Base-by-base conservation (phyloP, 2,888 invertebrate genomes). In the Macrophya alboannulata region DNA sequence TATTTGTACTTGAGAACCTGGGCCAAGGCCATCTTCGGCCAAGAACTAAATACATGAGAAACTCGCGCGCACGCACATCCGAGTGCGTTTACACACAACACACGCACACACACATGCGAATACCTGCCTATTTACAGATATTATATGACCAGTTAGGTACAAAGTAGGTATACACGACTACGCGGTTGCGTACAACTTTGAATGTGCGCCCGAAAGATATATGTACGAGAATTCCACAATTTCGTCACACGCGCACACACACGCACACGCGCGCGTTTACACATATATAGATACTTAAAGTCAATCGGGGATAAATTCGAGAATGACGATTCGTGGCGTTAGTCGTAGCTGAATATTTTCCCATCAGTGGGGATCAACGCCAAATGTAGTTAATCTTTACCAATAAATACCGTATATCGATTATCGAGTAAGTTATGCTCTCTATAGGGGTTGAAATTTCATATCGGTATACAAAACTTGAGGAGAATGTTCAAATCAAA, bases 11-110 rank as follows among this genome's bases (percentile, higher is more conserved):
- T 37, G 83, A 48, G 83, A 83, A 83, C 68, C 21, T 43, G 83
- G 83, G 65, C 83, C 83, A 83, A 83, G 83, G 83, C 83, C 83
- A 83, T 68, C 21, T 45, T 68, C 17, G 48, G 68, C 68, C 31
- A 83, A 81, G 43, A 59, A 81, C 62, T 48, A 62, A 40, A 40
- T 81, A 62, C 62, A 43, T 51, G 25, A n/a, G 40, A 59, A 59
- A 40, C 79, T 81, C 31, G 48, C 51, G 31, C 76, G 40, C 21
- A 40, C 25, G 37, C 59, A 59, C 12, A 43, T 1, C 4, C 43
- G 6, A 21, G 25, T 74, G 17, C n/a, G 17, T 31, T 48, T 12
- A 72, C n/a, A n/a, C n/a, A n/a, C n/a, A 10, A 21, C 45, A 43
- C 21, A 72, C 12, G 8, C 43, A 43, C 21, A 43, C 25, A 62